Conservation (phyloP, 2,113 vertebrate genomes). For the Cyprinodon brontotheroides region DNA sequence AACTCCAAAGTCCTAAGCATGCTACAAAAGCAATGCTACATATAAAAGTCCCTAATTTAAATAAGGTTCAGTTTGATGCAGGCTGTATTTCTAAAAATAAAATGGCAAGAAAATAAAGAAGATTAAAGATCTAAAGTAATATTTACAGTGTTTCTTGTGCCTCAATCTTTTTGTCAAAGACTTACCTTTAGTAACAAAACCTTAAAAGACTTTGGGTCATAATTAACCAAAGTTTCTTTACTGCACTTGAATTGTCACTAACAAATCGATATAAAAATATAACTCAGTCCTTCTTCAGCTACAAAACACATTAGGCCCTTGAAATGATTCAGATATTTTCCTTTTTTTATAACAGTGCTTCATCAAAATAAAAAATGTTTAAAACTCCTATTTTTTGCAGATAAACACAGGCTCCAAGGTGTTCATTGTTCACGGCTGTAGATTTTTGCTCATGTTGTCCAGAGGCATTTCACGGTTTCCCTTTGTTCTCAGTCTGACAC, state of each 20-base stretch:
- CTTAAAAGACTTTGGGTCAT: slow-evolving; percentile 1
- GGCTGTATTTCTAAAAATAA: neutral
- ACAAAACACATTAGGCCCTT: neutral
- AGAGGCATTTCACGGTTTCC: slow-evolving; percentile 10
- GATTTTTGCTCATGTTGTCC: slow-evolving; percentile 23
- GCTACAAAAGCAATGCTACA: slow-evolving; percentile 27
- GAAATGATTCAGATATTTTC: slow-evolving; percentile 5
- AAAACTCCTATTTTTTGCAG: slow-evolving; percentile 11
- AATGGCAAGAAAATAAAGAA: neutral
- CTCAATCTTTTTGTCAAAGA: slow-evolving; percentile 5
- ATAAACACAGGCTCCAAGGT: slow-evolving; percentile 10
- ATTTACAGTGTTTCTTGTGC: neutral
- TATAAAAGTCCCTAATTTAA: slow-evolving; percentile 13
- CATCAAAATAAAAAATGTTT: slow-evolving; percentile 8
- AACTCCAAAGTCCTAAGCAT: slow-evolving; percentile 10
- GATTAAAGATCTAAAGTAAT: neutral
- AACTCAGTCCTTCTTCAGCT: neutral
- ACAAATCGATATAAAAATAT: slow-evolving; percentile 38
- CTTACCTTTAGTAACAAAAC: neutral
- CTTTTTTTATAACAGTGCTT: slow-evolving; percentile 4
- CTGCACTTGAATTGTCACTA: slow-evolving; percentile 3
- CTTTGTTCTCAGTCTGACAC: slow-evolving; percentile 8
- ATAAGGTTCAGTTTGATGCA: neutral
- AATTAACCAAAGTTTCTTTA: slow-evolving; percentile 1
- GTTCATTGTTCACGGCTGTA: slow-evolving; percentile 15